These are phyloP conservation scores for Brienomyrus brachyistius DNA, from an alignment of 2,113 vertebrate species.

Conservation along the genomic window DNA sequence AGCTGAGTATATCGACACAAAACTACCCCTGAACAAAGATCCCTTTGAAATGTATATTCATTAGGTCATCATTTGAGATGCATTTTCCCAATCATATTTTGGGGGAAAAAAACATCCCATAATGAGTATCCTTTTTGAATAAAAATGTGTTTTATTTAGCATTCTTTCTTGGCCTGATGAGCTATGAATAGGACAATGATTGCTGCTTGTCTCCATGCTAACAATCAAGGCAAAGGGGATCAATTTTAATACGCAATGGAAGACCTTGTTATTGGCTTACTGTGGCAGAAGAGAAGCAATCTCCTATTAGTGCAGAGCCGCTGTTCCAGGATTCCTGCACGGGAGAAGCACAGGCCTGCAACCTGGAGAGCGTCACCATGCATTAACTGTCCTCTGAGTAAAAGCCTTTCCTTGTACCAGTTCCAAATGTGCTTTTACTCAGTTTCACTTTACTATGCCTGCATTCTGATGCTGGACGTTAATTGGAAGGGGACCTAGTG, in stretches of 20 bases:
- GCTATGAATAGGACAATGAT: background rate
- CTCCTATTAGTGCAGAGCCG: background rate
- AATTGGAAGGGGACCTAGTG: slow-evolving; percentile 48
- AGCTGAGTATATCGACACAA: background rate
- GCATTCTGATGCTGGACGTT: slow-evolving; percentile 28
- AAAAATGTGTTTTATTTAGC: background rate
- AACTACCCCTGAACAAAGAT: background rate
- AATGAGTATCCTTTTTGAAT: background rate
- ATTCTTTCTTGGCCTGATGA: slow-evolving; percentile 1
- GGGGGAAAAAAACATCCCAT: background rate
- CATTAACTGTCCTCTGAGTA: slow-evolving; percentile 49
- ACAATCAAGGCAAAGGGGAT: slow-evolving; percentile 9
- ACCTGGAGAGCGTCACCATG: slow-evolving; percentile 32
- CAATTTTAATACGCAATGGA: slow-evolving; percentile 5
- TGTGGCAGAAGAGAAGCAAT: slow-evolving; percentile 7
- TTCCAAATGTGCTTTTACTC: slow-evolving; percentile 61
- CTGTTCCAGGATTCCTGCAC: background rate
- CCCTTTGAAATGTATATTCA: background rate
- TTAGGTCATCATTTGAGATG: background rate
- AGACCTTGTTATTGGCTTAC: background rate
- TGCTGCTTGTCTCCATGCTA: background rate
- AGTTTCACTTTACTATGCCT: background rate
- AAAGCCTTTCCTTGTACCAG: slow-evolving; percentile 57
- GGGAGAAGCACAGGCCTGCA: slow-evolving; percentile 19
- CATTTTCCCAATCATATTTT: background rate